Evolutionary conservation across 1,140 invertebrate genomes (phyloP).

Genomic region (Rhopalosiphum padi): DNA sequence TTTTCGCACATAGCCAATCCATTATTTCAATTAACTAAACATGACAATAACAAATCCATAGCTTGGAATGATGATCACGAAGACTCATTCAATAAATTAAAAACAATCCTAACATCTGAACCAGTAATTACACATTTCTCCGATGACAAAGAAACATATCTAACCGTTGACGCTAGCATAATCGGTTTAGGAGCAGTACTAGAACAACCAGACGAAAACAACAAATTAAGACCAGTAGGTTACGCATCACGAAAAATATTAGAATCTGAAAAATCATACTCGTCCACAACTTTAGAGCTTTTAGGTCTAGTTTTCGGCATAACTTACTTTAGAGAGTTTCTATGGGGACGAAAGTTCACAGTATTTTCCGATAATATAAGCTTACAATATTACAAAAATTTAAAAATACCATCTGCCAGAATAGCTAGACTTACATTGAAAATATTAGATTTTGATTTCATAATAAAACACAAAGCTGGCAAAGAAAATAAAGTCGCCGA

Average conservation of each 20-base stretch:
- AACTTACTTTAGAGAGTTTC: neutral
- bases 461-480: neutral
- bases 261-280: neutral
- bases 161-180: neutral
- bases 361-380: neutral
- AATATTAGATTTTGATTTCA: slow-evolving; percentile 16
- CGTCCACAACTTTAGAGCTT: neutral
- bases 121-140: slow-evolving; percentile 15
- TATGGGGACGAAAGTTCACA: neutral
- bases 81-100: neutral
- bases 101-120: neutral
- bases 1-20: neutral
- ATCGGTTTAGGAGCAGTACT: neutral
- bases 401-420: slow-evolving; percentile 39
- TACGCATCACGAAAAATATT: neutral
- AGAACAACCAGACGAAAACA: neutral
- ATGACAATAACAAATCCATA: neutral
- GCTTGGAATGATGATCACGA: neutral
- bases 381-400: slow-evolving; percentile 18
- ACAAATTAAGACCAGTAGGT: slow-evolving; percentile 16
- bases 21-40: slow-evolving; percentile 10
- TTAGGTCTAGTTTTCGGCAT: neutral
- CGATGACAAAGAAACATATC: neutral
- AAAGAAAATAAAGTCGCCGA: slow-evolving; percentile 31
- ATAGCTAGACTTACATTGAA: slow-evolving; percentile 25